These are phyloP conservation scores for Pimpla rufipes DNA, from an alignment of 2,888 invertebrate genomes.

Conservation along the genomic window DNA sequence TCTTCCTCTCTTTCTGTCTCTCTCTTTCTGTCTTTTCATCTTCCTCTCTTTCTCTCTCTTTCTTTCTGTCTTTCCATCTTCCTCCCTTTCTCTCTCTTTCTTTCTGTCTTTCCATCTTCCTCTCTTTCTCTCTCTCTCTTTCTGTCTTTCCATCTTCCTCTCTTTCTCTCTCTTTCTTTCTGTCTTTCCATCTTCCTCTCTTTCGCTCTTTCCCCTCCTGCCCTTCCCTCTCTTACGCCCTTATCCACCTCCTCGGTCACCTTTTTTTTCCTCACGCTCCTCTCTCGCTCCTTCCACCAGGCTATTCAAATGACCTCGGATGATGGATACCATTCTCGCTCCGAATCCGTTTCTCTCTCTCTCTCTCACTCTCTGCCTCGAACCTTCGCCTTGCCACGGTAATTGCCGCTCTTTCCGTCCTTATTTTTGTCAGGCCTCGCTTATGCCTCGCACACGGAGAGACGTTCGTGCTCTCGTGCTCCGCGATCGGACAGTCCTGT, in stretches of 20 bases:
- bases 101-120: constrained; percentile 13
- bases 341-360: constrained; percentile 22
- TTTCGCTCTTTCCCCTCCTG: constrained; percentile 28
- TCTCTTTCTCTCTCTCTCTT: constrained; percentile 26
- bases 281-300: constrained; percentile 53
- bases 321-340: constrained; percentile 74
- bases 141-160: constrained; percentile 26
- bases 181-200: constrained; percentile 53
- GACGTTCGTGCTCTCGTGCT: too few relatives aligned
- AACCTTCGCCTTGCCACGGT: constrained; percentile 70
- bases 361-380: constrained; percentile 67
- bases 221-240: constrained; percentile 64
- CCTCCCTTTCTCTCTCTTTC: too few relatives aligned
- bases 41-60: too few relatives aligned
- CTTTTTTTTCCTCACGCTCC: constrained; percentile 62
- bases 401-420: constrained; percentile 79
- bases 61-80: constrained; percentile 21
- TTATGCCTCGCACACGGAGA: constrained; percentile 40
- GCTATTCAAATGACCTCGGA: constrained; percentile 80
- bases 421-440: constrained; percentile 65
- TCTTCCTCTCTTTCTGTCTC: constrained; percentile 46
- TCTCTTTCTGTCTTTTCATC: constrained; percentile 50
- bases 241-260: constrained; percentile 50
- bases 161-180: too few relatives aligned
- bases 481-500: background rate